Conservation (phyloP, 1,140 invertebrate species). For the Camponotus pennsylvanicus region DNA sequence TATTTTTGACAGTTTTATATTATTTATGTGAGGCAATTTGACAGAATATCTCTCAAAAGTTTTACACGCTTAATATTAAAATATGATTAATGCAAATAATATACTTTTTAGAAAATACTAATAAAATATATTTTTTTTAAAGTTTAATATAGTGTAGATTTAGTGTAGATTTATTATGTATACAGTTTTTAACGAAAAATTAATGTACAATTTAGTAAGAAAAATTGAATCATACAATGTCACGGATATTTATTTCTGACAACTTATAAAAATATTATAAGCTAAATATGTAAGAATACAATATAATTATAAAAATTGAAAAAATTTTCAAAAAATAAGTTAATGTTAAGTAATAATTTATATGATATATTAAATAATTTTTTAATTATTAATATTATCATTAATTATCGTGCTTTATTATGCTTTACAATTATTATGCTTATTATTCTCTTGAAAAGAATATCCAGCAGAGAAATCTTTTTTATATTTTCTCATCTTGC, state of each 20-base stretch:
- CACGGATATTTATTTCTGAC: not conserved
- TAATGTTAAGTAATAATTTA: not conserved
- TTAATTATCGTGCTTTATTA: not conserved
- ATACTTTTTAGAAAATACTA: not conserved
- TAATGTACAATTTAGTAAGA: not conserved
- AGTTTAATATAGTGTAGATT: not conserved
- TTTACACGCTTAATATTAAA: not conserved
- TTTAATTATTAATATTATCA: not conserved
- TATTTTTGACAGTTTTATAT: not conserved
- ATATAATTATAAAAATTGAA: not conserved
- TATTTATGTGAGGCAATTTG: not conserved
- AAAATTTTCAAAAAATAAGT: not conserved
- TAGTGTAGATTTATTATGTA: too few species aligned
- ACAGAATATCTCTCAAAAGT: not conserved
- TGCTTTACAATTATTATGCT: not conserved
- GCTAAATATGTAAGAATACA: not conserved
- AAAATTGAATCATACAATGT: not conserved
- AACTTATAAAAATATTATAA: too few species aligned
- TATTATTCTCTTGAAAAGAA: not conserved
- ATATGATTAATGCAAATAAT: not conserved
- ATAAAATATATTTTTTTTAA: not conserved
- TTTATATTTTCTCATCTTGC: not conserved
- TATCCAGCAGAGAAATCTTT: not conserved
- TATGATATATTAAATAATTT: not conserved
- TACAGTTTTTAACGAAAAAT: not conserved